Conservation (phyloP, 2,888 invertebrate species). For the Seira ritae region DNA sequence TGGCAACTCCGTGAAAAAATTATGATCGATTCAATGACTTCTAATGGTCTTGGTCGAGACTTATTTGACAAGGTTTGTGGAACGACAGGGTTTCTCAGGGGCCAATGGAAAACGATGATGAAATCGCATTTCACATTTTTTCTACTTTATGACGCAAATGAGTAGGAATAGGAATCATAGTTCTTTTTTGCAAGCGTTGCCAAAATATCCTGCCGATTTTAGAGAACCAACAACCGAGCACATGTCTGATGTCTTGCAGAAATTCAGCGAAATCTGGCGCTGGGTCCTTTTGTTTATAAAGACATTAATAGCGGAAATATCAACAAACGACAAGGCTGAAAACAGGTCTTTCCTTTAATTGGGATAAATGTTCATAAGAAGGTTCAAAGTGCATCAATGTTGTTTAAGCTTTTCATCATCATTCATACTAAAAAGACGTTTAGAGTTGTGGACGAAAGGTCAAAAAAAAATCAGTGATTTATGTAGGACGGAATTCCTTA, state of each 20-base stretch:
- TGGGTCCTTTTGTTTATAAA: too few species aligned
- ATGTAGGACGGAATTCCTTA: background rate
- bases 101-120: background rate
- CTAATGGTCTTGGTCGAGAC: background rate
- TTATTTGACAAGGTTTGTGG: background rate
- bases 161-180: background rate
- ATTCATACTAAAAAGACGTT: background rate
- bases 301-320: too few species aligned
- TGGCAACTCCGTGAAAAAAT: too few species aligned
- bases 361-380: too few species aligned
- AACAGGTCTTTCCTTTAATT: too few species aligned
- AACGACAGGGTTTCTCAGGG: background rate
- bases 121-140: background rate
- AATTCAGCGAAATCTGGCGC: background rate
- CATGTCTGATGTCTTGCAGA: background rate
- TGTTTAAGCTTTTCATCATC: background rate
- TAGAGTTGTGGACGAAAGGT: background rate
- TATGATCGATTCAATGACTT: background rate
- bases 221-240: too few species aligned
- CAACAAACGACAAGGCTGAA: too few species aligned
- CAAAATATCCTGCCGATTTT: too few species aligned
- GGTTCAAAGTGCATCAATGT: background rate
- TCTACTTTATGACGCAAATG: constrained; percentile 1
- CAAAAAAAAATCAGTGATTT: background rate
- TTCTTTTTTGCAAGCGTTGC: background rate